Percentiles rank a stretch among this genome's conserved stretches.
Conservation (phyloP, 1,140 invertebrate genomes). For the Araneus ventricosus region DNA sequence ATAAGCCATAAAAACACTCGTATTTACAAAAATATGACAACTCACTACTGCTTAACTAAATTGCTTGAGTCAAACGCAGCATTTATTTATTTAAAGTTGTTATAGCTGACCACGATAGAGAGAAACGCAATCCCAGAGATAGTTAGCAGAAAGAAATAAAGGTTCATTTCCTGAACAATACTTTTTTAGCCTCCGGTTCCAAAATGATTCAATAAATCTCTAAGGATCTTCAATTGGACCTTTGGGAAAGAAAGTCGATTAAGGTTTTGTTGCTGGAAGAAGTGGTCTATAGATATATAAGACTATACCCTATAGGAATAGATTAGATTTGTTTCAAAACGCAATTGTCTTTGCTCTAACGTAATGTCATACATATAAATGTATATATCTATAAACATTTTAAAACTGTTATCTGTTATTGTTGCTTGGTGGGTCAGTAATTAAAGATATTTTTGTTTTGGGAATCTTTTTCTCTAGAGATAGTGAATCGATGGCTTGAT, state of each 20-base stretch:
- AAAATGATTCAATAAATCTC: slow-evolving; percentile 39
- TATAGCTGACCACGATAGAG: neutral
- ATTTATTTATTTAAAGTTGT: too few species aligned
- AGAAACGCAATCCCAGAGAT: neutral
- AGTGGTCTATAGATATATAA: neutral
- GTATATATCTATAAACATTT: neutral
- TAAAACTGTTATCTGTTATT: neutral
- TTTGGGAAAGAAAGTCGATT: slow-evolving; percentile 15
- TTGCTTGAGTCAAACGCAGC: neutral
- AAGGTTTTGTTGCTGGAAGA: neutral
- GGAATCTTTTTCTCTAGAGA: neutral
- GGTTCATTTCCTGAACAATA: slow-evolving; percentile 1
- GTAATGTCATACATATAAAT: neutral
- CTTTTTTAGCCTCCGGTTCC: neutral
- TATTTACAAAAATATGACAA: neutral
- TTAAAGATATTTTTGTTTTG: neutral
- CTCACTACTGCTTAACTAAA: neutral
- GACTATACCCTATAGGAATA: neutral
- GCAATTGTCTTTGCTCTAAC: neutral
- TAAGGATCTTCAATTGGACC: neutral
- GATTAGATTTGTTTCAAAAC: neutral
- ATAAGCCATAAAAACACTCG: too few species aligned
- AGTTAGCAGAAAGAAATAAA: neutral
- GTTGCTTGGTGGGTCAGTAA: neutral
- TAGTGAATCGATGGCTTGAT: too few species aligned